Base-by-base conservation (phyloP, 2,113 vertebrate species). In the Malurus elegans region DNA sequence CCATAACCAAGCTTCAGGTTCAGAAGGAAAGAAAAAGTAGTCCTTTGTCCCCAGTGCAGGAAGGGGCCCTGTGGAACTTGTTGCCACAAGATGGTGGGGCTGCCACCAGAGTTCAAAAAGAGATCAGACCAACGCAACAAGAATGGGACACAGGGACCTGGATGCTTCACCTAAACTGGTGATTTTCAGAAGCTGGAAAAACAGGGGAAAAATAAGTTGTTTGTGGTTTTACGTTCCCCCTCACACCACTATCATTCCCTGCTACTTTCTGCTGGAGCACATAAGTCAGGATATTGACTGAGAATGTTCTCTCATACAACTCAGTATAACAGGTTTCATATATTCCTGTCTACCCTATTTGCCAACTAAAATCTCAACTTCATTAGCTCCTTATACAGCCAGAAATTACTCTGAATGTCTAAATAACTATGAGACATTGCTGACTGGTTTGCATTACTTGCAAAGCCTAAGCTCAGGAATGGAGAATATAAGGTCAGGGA, bases 131-230 rank as follows among this genome's bases (percentile, higher is more conserved):
- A 1, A 11, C 21, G 29, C 28, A 86, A n/a, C 70, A 18, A 61
- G 50, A 91, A 86, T 18, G 14, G 32, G 23, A 17, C 24, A 38
- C 20, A 32, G 20, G 18, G 32, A 51, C 29, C 8, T 54, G 44
- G 25, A n/a, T 40, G 32, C 12, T 88, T 64, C 29, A 50, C 38
- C 29, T 71, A 18, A 78, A 83, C 7, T 26, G 29, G 9, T 18
- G 47, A 62, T 71, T 81, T 93, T 58, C 32, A 89, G 76, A 80
- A 80, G 42, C 23, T 86, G 26, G 32, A 84, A 81, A 54, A 92
- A 54, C 1, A 18, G 10, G 5, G 26, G 26, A 5, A 56, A 81
- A 82, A 19, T n/a, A 14, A 38, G 38, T 38, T 38, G 5, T 6
- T 17, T 20, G 9, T 61, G 10, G 21, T 32, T 60, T 69, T 60